phyloP scores from a whole-genome alignment of 2,113 vertebrate species.

The Willisornis vidua region DNA sequence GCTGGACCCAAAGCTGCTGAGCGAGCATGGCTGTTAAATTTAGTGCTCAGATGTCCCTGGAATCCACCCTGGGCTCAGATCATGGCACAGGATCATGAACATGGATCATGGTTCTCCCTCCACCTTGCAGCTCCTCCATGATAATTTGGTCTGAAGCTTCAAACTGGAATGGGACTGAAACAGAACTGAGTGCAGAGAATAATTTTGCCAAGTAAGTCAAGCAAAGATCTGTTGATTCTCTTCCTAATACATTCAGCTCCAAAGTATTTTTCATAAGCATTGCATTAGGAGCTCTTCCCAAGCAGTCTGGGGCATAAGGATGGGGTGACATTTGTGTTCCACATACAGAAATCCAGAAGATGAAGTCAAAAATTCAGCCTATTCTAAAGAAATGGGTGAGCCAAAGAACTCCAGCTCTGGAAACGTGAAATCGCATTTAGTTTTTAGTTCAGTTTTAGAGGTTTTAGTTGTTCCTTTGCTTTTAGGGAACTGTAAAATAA shows the following conservation, averaged over 20 bases:
- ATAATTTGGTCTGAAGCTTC: neutral
- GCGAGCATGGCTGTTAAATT: neutral
- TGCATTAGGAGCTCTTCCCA: neutral
- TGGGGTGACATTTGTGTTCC: neutral
- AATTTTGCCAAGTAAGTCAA: neutral
- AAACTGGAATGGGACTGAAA: neutral
- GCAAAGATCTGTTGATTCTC: neutral
- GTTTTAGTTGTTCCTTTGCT: neutral
- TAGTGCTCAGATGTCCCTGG: neutral
- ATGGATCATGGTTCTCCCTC: neutral
- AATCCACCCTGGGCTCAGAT: neutral
- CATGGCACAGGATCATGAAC: rapidly evolving
- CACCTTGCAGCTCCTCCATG: neutral
- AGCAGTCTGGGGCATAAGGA: neutral
- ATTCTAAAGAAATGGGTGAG: neutral
- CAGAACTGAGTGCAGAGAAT: neutral
- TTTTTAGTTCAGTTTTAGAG: neutral
- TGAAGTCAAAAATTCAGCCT: neutral
- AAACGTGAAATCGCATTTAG: neutral
- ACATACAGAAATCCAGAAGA: neutral
- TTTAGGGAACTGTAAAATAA: neutral
- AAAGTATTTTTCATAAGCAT: neutral
- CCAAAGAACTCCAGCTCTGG: neutral
- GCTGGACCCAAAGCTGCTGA: neutral
- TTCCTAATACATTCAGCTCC: neutral